Conservation (phyloP, 1,140 invertebrate species). For the Sycobia sp. region DNA sequence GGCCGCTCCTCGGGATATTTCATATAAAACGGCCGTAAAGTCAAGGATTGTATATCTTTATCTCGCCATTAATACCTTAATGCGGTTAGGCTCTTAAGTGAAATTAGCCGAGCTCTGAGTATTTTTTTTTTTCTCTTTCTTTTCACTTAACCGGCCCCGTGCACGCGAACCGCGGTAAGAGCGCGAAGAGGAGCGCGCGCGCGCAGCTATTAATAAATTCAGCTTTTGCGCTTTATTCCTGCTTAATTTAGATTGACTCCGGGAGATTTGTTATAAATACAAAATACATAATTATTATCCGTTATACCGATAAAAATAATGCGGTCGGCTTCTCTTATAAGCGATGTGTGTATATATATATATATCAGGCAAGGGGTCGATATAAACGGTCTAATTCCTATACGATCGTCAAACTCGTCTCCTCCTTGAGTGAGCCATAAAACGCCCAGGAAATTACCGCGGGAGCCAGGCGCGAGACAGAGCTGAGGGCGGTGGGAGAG, state of each 20-base stretch:
- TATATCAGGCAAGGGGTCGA: neutral
- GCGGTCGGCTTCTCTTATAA: neutral
- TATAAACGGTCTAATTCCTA: conserved; percentile 24
- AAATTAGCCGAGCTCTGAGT: conserved; percentile 12
- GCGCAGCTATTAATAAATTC: conserved; percentile 13
- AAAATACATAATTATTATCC: neutral
- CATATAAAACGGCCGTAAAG: conserved; percentile 19
- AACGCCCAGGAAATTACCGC: conserved; percentile 32
- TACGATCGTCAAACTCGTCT: conserved; percentile 29
- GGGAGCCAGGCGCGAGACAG: no score
- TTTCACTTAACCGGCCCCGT: neutral
- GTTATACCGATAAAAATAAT: neutral
- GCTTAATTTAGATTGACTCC: conserved; percentile 7
- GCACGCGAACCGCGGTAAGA: no score
- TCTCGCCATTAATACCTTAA: conserved; percentile 26
- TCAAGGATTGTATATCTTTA: conserved; percentile 18
- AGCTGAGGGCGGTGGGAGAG: no score
- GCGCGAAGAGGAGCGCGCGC: neutral
- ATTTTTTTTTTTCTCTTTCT: no score
- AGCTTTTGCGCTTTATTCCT: neutral
- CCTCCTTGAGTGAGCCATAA: conserved; percentile 18
- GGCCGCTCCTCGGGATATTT: no score
- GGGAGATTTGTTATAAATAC: neutral
- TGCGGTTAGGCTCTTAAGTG: conserved; percentile 11
- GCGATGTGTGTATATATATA: neutral